phyloP scores from a whole-genome alignment of 2,113 vertebrate species.

The Murina feae region DNA sequence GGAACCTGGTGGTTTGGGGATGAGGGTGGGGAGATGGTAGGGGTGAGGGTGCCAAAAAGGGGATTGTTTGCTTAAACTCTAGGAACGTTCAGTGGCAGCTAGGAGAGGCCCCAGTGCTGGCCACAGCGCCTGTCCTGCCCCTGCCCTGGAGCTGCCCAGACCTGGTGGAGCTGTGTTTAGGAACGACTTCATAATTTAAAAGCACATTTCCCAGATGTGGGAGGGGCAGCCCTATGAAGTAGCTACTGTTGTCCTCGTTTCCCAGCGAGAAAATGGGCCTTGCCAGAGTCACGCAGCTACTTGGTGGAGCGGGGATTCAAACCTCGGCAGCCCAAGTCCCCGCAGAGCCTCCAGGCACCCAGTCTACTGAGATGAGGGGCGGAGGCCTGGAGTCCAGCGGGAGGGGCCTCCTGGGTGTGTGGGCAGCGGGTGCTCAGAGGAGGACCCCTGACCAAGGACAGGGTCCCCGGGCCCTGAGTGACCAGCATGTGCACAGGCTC shows the following conservation, averaged over 20 bases:
- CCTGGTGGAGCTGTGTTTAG: not conserved
- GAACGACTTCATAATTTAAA: not conserved
- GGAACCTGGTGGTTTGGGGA: not conserved
- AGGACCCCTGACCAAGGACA: not conserved
- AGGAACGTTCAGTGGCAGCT: not conserved
- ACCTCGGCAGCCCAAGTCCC: not conserved
- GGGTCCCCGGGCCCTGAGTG: not conserved
- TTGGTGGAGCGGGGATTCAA: not conserved
- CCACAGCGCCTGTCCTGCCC: too few species aligned
- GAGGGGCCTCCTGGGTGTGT: not conserved
- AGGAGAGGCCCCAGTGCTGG: not conserved
- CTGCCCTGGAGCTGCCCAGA: not conserved
- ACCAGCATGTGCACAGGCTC: rapidly evolving
- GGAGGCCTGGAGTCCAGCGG: not conserved
- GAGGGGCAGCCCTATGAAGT: not conserved
- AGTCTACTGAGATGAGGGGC: not conserved
- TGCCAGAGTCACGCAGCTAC: not conserved
- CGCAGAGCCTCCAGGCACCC: not conserved
- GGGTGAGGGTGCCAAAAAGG: not conserved
- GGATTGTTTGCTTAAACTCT: not conserved
- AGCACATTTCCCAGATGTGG: not conserved
- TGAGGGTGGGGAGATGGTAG: not conserved
- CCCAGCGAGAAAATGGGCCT: not conserved
- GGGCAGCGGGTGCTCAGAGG: too few species aligned
- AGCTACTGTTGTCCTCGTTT: not conserved